Evolutionary conservation across 2,797 vertebrate species (phyloP).

Genomic region (Astyanax mexicanus): DNA sequence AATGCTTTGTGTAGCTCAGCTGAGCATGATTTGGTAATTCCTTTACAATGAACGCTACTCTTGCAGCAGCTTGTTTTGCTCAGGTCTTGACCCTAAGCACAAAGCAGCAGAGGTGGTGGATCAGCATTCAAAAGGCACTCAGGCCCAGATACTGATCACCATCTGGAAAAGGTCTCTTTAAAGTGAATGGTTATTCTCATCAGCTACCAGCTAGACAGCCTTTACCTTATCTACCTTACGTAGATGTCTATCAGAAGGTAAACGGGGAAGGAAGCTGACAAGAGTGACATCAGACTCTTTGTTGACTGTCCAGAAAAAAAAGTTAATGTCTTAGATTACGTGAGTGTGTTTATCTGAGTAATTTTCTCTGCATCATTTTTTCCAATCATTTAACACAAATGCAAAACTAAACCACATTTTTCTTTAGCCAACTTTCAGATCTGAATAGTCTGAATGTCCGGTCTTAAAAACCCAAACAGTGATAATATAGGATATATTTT

Average conservation of each 20-base stretch:
- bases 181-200: background rate
- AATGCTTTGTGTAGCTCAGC: background rate
- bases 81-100: background rate
- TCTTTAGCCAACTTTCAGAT: background rate
- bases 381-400: background rate
- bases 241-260: slow-evolving; percentile 11
- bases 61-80: background rate
- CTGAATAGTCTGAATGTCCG: background rate
- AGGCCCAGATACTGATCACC: slow-evolving; percentile 1
- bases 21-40: background rate
- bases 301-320: slow-evolving; percentile 17
- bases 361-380: background rate
- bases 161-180: slow-evolving; percentile 18
- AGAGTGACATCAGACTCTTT: slow-evolving; percentile 18
- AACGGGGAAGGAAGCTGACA: background rate
- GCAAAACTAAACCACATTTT: background rate
- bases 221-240: background rate
- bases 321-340: background rate
- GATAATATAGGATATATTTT: no score
- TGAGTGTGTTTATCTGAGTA: background rate
- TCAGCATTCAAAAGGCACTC: background rate
- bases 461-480: no score
- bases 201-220: background rate
- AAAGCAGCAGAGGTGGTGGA: slow-evolving; percentile 4
- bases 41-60: background rate